phyloP scores from a whole-genome alignment of 1,140 invertebrate species.

The Coelopa frigida region DNA sequence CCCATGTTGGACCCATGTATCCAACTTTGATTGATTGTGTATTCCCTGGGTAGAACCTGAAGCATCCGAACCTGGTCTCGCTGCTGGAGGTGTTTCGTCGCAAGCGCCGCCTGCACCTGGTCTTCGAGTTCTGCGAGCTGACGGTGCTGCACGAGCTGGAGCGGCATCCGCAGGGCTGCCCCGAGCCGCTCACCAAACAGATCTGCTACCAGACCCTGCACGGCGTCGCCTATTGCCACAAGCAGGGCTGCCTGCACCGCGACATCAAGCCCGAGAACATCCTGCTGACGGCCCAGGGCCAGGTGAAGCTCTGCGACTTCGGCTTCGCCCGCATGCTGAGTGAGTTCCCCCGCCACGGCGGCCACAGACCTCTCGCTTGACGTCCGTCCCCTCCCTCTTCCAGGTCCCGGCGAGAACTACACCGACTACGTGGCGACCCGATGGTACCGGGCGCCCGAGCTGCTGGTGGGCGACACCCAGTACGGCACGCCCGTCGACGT shows the following conservation, averaged over 20 bases:
- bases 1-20: not conserved
- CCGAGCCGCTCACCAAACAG: constrained; percentile 80
- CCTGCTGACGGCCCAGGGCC: constrained; percentile 83
- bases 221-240: constrained; percentile 93
- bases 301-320: constrained; percentile 98
- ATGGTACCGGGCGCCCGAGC: constrained; percentile 95
- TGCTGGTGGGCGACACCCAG: constrained; percentile 94
- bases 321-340: constrained; percentile 97
- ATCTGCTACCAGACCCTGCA: constrained; percentile 94
- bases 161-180: constrained; percentile 76
- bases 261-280: constrained; percentile 99
- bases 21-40: too few species aligned
- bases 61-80: constrained; percentile 97
- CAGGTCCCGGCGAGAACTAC: constrained; percentile 89
- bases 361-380: not conserved
- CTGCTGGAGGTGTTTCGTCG: constrained; percentile 95
- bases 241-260: constrained; percentile 91
- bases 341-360: constrained; percentile 52
- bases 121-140: constrained; percentile 98
- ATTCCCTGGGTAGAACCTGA: constrained; percentile 93
- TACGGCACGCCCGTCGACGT: constrained; percentile 97
- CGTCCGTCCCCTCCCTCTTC: constrained; percentile 6
- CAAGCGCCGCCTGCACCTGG: constrained; percentile 92
- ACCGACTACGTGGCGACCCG: constrained; percentile 99
- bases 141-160: constrained; percentile 96